Conservation (phyloP, 2,797 vertebrate species). For the Psittacula echo region DNA sequence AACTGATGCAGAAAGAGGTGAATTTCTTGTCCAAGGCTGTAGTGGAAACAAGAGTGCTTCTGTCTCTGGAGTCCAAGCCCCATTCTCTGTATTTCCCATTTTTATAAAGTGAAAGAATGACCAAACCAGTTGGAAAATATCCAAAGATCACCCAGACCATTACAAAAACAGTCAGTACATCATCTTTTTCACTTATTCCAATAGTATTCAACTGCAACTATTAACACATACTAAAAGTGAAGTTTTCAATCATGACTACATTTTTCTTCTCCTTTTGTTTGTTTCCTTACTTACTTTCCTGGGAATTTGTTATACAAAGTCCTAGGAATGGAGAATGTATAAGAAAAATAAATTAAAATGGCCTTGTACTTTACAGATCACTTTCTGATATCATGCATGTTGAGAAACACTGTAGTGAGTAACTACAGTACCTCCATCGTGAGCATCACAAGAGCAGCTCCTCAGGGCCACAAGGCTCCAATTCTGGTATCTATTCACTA, state of each 20-base stretch:
- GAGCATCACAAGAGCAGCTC: background rate
- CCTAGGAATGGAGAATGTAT: background rate
- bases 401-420: background rate
- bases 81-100: background rate
- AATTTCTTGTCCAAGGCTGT: background rate
- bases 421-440: background rate
- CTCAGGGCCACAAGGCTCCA: background rate
- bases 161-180: background rate
- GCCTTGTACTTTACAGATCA: background rate
- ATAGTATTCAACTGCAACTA: background rate
- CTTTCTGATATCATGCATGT: background rate
- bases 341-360: background rate
- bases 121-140: background rate
- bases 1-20: background rate
- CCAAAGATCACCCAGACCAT: background rate
- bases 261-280: constrained; percentile 3
- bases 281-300: background rate
- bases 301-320: background rate
- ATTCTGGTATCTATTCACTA: background rate
- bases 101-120: background rate
- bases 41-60: background rate
- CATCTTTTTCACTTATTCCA: background rate
- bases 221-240: background rate
- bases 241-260: background rate
- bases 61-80: background rate